Evolutionary conservation across 1,140 invertebrate species (phyloP).

Genomic region (Anadara kagoshimensis): DNA sequence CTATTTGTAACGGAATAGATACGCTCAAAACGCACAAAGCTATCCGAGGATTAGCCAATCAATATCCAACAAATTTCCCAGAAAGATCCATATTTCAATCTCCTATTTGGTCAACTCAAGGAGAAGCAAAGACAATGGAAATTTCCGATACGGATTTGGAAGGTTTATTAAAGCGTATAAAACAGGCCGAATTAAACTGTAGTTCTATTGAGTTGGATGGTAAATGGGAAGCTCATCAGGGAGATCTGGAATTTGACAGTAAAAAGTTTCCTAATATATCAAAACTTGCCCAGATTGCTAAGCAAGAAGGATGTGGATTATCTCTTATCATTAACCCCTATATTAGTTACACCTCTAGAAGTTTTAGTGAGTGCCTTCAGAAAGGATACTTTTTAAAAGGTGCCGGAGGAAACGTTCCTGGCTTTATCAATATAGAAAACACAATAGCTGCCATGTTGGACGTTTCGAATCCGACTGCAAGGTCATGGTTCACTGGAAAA

Average conservation of each 20-base stretch:
- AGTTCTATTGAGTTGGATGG: slow-evolving; percentile 93
- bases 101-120: slow-evolving; percentile 53
- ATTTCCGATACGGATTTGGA: slow-evolving; percentile 36
- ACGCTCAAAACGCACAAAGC: slow-evolving; percentile 44
- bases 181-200: slow-evolving; percentile 61
- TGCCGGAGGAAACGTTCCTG: slow-evolving; percentile 74
- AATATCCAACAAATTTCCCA: slow-evolving; percentile 23
- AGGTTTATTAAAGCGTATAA: slow-evolving; percentile 73
- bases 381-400: slow-evolving; percentile 64
- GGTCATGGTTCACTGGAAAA: slow-evolving; percentile 83
- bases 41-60: slow-evolving; percentile 47
- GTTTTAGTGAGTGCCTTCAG: slow-evolving; percentile 69
- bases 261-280: slow-evolving; percentile 84
- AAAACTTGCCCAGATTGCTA: slow-evolving; percentile 77
- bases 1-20: slow-evolving; percentile 60
- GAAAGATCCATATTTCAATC: slow-evolving; percentile 27
- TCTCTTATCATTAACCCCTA: slow-evolving; percentile 94
- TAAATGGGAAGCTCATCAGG: slow-evolving; percentile 91
- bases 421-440: slow-evolving; percentile 84
- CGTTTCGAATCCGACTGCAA: slow-evolving; percentile 63
- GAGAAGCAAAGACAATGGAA: slow-evolving; percentile 18
- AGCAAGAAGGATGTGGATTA: slow-evolving; percentile 81
- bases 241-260: slow-evolving; percentile 83
- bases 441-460: slow-evolving; percentile 74
- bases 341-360: slow-evolving; percentile 84